These are phyloP conservation scores for Pantherophis vulpinus DNA, from an alignment of 2,797 vertebrate species.

Conservation along the genomic window DNA sequence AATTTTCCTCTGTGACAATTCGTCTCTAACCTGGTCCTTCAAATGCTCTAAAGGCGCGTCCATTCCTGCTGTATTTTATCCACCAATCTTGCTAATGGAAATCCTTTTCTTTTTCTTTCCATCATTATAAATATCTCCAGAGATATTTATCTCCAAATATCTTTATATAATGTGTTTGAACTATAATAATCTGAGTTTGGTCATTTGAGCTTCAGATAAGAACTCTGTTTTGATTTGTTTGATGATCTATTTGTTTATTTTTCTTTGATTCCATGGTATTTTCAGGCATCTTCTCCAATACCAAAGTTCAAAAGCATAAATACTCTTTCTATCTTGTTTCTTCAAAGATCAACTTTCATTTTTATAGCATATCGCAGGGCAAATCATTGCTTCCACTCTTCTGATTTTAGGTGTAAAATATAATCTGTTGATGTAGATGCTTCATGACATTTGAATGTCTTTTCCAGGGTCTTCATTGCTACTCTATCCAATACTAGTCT, in stretches of 20 bases:
- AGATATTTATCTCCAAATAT: not conserved
- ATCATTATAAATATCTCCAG: not conserved
- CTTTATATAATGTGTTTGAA: not conserved
- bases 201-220: not conserved
- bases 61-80: not conserved
- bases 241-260: not conserved
- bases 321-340: not conserved
- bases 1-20: not conserved
- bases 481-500: not conserved
- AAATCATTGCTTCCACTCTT: not conserved
- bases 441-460: not conserved
- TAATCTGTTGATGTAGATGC: not conserved
- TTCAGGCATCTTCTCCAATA: not conserved
- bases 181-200: not conserved
- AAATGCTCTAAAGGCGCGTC: not conserved
- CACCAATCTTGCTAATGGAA: not conserved
- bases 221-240: not conserved
- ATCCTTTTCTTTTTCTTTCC: not conserved
- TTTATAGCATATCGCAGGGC: not conserved
- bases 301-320: not conserved
- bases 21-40: not conserved
- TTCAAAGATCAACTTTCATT: not conserved
- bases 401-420: not conserved
- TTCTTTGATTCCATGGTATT: not conserved
- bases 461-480: not conserved